Evolutionary conservation across 2,888 invertebrate genomes (phyloP), one percentile per base, ranked within the genome.

Genomic region (Agriotes lineatus): DNA sequence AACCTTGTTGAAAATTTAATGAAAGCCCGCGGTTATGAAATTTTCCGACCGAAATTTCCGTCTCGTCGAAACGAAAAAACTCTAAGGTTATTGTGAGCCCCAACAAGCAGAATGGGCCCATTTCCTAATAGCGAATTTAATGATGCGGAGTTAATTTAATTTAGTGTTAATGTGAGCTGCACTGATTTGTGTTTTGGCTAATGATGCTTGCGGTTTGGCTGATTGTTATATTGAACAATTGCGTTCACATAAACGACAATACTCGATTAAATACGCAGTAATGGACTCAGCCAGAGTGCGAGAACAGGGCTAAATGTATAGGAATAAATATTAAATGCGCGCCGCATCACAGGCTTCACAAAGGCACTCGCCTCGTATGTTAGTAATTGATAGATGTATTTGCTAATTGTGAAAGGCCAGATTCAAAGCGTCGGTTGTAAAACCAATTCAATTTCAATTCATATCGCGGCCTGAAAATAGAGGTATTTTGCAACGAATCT

Each of bases 161-260:
- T 42, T 22, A 58, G 20, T 18, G 58, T 58, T 30, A 44, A 58
- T 58, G 18, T 44, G 12, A 20, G n/a, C 14, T 54, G 64, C 70
- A 70, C 59, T 68, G 67, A 67, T 62, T 72, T 45, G 62, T 44
- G 59, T 50, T 37, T 61, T 52, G 50, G 61, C 54, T 67, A 72
- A 72, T 72, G 72, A 70, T 52, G 65, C 65, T 54, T 54, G 60
- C 60, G 61, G 54, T 44, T 63, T 58, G 44, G 58, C 30, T 58
- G 25, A 58, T 58, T 58, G 42, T 58, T 42, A 50, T 61, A 45
- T 58, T 58, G 62, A 68, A 70, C 61, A 65, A 70, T 67, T 57
- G 33, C 59, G 60, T 33, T 60, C 60, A 39, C 60, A 65, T 63
- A 61, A 33, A 37, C 60, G 39, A 70, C 44, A 64, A 61, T 58